These are phyloP conservation scores for Pteronotus mesoamericanus DNA, from an alignment of 2,797 vertebrate species.

Conservation along the genomic window DNA sequence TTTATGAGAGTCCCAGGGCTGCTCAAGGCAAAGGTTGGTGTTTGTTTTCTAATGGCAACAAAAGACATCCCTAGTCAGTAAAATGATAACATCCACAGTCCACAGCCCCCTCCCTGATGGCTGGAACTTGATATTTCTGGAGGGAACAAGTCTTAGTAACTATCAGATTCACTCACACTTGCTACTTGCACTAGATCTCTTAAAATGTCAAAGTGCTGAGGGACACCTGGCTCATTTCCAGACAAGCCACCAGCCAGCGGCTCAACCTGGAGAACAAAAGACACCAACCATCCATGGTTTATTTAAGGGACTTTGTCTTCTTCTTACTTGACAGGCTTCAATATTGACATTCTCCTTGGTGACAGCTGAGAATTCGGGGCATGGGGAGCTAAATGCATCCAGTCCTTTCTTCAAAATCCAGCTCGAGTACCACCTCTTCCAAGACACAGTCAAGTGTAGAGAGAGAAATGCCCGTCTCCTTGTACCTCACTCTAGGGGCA, in stretches of 20 bases:
- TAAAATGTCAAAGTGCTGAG: neutral
- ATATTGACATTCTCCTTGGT: constrained; percentile 35
- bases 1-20: neutral
- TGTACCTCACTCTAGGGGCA: neutral
- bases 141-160: neutral
- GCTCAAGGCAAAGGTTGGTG: neutral
- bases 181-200: neutral
- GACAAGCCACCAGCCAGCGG: neutral
- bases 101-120: neutral
- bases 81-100: neutral
- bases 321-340: neutral
- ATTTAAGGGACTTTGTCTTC: neutral
- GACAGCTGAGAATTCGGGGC: neutral
- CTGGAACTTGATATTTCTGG: neutral
- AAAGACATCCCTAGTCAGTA: constrained; percentile 6
- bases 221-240: neutral
- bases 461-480: neutral
- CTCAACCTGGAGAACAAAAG: neutral
- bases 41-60: constrained; percentile 12
- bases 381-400: neutral
- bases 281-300: neutral
- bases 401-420: neutral
- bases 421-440: neutral
- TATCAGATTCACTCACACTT: neutral
- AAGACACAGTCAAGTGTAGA: neutral